These are phyloP conservation scores for Coregonus sp. DNA, from an alignment of 2,797 vertebrate species.

Conservation along the genomic window DNA sequence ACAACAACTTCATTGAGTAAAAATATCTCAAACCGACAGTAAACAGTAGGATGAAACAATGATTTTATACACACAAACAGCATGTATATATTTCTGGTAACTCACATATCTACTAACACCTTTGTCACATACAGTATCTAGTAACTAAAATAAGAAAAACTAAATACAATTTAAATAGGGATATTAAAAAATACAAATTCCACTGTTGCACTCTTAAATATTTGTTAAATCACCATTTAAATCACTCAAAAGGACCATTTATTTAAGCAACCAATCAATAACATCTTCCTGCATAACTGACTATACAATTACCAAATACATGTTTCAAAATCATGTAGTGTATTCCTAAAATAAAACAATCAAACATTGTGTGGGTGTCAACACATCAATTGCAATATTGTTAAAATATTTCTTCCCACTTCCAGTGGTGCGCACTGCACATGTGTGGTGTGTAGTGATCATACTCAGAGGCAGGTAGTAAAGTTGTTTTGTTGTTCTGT, in stretches of 20 bases:
- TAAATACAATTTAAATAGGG: neutral
- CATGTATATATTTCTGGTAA: neutral
- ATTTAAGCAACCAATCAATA: neutral
- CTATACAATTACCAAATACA: neutral
- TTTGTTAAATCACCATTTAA: neutral
- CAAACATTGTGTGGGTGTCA: neutral
- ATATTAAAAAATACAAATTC: neutral
- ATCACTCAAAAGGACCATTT: neutral
- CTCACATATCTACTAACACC: neutral
- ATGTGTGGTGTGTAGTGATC: slow-evolving; percentile 13
- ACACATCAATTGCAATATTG: slow-evolving; percentile 15
- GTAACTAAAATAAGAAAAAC: neutral
- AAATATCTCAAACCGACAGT: neutral
- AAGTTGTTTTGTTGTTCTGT: slow-evolving; percentile 37
- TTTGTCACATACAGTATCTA: neutral
- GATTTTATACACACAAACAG: neutral
- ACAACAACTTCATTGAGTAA: slow-evolving; percentile 1
- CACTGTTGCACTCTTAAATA: neutral
- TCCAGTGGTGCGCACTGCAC: neutral
- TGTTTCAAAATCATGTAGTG: neutral
- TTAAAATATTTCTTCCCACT: slow-evolving; percentile 17
- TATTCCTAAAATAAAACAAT: neutral
- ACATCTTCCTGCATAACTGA: too few species aligned
- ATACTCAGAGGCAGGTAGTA: slow-evolving; percentile 28
- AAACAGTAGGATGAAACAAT: neutral